Evolutionary conservation across 2,888 invertebrate species (phyloP), one percentile per base, ranked within the genome.

Genomic region (Lasioglossum morio): DNA sequence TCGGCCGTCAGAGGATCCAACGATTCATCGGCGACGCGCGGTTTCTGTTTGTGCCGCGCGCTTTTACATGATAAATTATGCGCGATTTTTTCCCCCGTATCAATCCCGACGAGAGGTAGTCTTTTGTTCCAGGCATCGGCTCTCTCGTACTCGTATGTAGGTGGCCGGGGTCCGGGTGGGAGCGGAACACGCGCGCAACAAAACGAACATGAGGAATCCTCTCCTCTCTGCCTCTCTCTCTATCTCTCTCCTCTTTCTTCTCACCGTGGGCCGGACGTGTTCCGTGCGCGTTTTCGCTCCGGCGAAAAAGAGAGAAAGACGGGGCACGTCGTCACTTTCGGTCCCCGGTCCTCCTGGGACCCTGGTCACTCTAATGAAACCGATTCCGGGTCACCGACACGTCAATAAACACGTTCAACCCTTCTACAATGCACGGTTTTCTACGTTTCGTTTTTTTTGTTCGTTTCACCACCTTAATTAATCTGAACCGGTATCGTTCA

Each of bases 51-150:
- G 63, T 37, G 60, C 43, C 84, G 85, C 69, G 34, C 69, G 37
- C 89, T 89, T 87, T 91, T 87, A 80, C 81, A 81, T 89, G 91
- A 91, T 91, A 91, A 91, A 91, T 91, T 90, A 84, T 77, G 77
- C 81, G 81, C 79, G 84, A 85, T 89, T 88, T 90, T 86, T 87
- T 83, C 72, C 48, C 43, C 70, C 78, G 78, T 87, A 89, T 90
- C 88, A 85, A 87, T 89, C 81, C 77, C 48, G 27, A 69, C 77
- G 87, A 84, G 76, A 84, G 79, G 63, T 27, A 66, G 75, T 4
- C 91, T 89, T 91, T 91, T 91, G 89, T 91, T 87, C 84, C 48
- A 37, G 76, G 66, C 80, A 69, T 75, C 60, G 57, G 60, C 60
- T 60, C 60, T 53, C 14, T 69, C 69, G 81, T 37, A 14, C 23